Conservation (phyloP, 2,888 invertebrate genomes). For the Lasioglossum vierecki region DNA sequence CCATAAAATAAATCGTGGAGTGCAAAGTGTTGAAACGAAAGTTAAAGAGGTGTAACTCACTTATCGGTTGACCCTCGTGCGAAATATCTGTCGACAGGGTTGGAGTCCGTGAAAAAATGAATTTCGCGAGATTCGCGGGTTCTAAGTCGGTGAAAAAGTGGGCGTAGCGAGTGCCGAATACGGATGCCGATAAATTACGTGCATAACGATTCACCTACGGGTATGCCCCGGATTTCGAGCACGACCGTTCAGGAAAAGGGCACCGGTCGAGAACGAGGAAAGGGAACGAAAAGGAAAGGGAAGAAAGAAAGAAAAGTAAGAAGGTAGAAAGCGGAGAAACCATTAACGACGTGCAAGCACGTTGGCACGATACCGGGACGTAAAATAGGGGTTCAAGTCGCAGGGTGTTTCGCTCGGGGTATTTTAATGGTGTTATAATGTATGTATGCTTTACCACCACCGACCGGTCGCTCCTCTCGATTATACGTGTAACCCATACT, state of each 20-base stretch:
- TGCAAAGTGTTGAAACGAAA: not conserved
- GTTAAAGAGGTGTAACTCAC: not conserved
- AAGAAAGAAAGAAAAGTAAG: conserved; percentile 8
- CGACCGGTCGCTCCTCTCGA: conserved; percentile 62
- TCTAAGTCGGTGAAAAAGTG: not conserved
- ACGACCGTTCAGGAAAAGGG: not conserved
- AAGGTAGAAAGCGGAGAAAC: conserved; percentile 34
- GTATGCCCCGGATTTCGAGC: conserved; percentile 35
- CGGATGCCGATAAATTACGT: conserved; percentile 42
- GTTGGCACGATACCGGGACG: conserved; percentile 69
- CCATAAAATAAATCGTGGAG: too few species aligned
- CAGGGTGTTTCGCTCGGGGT: conserved; percentile 75
- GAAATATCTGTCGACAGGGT: not conserved
- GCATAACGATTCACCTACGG: conserved; percentile 19
- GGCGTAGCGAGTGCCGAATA: not conserved
- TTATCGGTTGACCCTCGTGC: not conserved
- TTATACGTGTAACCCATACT: conserved; percentile 65
- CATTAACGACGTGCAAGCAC: conserved; percentile 75
- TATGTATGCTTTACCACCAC: conserved; percentile 81
- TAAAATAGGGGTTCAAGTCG: conserved; percentile 77
- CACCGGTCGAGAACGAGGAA: not conserved
- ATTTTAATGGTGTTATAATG: conserved; percentile 83
- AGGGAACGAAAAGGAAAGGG: too few species aligned
- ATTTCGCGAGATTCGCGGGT: not conserved
- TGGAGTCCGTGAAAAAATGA: not conserved